Base-by-base conservation (phyloP, 2,797 vertebrate genomes). In the Semotilus atromaculatus region DNA sequence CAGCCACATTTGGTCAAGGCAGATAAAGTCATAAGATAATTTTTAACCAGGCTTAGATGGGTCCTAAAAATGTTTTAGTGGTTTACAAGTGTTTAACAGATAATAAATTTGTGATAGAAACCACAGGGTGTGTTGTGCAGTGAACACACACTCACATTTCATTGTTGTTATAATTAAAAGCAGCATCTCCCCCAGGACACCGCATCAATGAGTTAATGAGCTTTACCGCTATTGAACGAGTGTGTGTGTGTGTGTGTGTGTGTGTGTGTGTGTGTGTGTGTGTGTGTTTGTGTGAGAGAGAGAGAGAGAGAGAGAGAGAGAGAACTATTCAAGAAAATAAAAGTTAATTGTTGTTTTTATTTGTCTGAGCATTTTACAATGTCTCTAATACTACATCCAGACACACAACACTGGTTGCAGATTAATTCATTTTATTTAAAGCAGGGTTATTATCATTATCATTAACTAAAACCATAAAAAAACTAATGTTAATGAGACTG, bases 11-110 rank as follows among this genome's bases (percentile, higher is more conserved):
- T 45, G 60, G 83, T 74, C 58, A 85, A 71, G 73, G 80, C 58
- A 80, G 78, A 72, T 73, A 21, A 72, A 82, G 16, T 80, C 80
- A 53, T 53, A 58, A 60, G 23, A 71, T 40, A 23, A 40, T 75
- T 77, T 71, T 68, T 29, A 82, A 34, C 38, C 31, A 80, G n/a
- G 19, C 7, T 74, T 70, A 68, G 70, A 84, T 75, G 34, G 21
- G 79, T 38, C 48, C 58, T 81, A 58, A 70, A 84, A 64, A 60
- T 21, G 40, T 62, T 80, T 75, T 81, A 81, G 53, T 58, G 62
- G 53, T 53, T 64, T 84, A 34, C 45, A 73, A 84, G 38, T 78
- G 67, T 72, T 82, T 74, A 84, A 88, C 23, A 81, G 82, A 77
- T 86, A 53, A 85, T 86, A 80, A 26, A 82, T 75, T 68, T 73